Conservation (phyloP, 37 sponge, comb jelly and placozoan species). For the Aplysina aerophoba region DNA sequence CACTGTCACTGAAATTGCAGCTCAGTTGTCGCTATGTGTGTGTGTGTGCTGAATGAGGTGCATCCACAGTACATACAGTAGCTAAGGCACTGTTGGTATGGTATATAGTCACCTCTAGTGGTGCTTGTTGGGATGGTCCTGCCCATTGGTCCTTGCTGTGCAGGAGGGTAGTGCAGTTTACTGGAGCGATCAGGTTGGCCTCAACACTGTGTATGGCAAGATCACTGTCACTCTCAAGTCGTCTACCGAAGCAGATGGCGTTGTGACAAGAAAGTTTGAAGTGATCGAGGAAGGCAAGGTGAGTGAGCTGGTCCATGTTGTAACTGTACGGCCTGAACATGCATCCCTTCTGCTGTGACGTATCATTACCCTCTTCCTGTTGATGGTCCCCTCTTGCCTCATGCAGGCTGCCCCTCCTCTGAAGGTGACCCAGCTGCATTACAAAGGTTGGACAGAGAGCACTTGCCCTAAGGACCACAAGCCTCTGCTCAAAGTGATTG, state of each 20-base stretch:
- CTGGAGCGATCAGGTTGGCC: not conserved
- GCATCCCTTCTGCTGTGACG: no score
- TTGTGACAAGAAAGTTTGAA: constrained; percentile 39
- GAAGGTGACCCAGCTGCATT: constrained; percentile 59
- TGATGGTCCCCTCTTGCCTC: not conserved
- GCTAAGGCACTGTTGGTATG: no score
- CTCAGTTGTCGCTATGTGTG: no score
- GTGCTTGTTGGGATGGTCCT: no score
- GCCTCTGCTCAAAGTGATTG: constrained; percentile 42
- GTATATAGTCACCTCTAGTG: no score
- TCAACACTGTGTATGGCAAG: constrained; percentile 50
- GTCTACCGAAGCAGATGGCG: not conserved
- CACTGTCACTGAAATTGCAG: no score
- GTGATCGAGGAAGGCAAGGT: constrained; percentile 64
- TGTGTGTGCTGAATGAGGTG: no score
- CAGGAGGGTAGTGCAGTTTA: not conserved
- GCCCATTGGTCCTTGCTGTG: not conserved
- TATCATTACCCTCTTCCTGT: no score
- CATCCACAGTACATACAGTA: no score
- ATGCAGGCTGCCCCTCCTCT: constrained; percentile 13
- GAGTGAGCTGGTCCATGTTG: no score
- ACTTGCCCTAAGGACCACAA: constrained; percentile 26
- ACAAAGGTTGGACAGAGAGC: constrained; percentile 60
- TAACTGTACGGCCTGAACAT: no score
- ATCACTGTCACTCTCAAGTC: constrained; percentile 66